Percentiles rank a stretch among this genome's conserved stretches.
Conservation (phyloP, 2,113 vertebrate species). For the Cranoglanis bouderius region DNA sequence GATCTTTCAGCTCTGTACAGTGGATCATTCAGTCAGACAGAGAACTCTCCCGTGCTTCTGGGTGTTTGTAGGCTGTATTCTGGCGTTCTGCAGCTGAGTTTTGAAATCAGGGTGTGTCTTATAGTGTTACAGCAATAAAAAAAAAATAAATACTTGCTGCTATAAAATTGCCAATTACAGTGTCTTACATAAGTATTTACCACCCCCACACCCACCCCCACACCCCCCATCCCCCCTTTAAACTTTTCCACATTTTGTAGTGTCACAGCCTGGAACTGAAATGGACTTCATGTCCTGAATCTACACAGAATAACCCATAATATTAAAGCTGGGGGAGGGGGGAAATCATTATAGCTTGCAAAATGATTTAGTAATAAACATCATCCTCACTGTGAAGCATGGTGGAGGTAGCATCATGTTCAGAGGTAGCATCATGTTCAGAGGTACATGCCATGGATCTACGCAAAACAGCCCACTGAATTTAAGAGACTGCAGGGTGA, state of each 20-base stretch:
- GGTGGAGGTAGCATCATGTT: background rate
- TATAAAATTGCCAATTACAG: background rate
- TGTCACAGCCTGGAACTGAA: background rate
- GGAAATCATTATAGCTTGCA: too few species aligned
- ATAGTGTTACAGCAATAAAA: background rate
- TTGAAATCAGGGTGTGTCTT: background rate
- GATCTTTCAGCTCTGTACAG: background rate
- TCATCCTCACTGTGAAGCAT: background rate
- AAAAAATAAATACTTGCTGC: background rate
- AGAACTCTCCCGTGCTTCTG: background rate
- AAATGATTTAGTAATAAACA: background rate
- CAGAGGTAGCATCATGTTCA: too few species aligned
- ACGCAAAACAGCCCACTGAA: background rate
- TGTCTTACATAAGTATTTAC: background rate
- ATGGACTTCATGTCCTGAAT: too few species aligned
- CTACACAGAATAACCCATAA: too few species aligned
- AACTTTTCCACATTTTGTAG: background rate
- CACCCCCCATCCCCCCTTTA: background rate
- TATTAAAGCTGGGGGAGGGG: too few species aligned
- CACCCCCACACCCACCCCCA: too few species aligned
- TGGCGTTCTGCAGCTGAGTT: background rate
- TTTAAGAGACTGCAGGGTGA: too few species aligned
- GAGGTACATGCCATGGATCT: background rate
- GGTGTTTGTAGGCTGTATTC: background rate
- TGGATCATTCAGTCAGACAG: background rate